Evolutionary conservation across 1,140 invertebrate genomes (phyloP).

Genomic region (Trichoplusia ni): DNA sequence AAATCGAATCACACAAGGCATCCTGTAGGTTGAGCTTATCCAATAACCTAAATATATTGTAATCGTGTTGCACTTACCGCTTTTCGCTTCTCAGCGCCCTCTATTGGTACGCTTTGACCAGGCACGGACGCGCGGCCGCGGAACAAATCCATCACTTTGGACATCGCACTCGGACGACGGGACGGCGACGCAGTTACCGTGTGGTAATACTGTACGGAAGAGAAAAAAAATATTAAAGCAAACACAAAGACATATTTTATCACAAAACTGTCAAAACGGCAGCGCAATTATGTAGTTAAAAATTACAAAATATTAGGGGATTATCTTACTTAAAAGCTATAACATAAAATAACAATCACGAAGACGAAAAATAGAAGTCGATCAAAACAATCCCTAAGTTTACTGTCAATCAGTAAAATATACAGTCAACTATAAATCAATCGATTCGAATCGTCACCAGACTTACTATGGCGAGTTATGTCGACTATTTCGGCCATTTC

Average conservation of each 20-base stretch:
- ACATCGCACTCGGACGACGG: conserved; percentile 86
- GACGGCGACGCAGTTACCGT: conserved; percentile 82
- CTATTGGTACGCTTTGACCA: conserved; percentile 84
- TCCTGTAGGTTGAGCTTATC: not conserved
- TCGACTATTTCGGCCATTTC: not conserved
- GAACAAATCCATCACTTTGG: conserved; percentile 95
- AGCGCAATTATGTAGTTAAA: too few species aligned
- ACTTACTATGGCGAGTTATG: not conserved
- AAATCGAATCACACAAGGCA: too few species aligned
- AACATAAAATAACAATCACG: too few species aligned
- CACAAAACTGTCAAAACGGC: too few species aligned
- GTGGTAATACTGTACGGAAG: conserved; percentile 83
- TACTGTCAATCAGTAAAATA: too few species aligned
- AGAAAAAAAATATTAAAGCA: not conserved
- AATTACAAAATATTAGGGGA: too few species aligned
- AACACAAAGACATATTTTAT: not conserved
- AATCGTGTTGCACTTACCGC: conserved; percentile 84
- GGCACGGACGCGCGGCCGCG: conserved; percentile 85
- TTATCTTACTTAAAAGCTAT: too few species aligned
- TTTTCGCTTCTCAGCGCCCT: conserved; percentile 87
- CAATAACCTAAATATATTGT: too few species aligned
- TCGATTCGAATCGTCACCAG: too few species aligned
- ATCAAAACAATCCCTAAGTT: too few species aligned
- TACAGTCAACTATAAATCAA: too few species aligned
- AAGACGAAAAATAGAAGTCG: too few species aligned